Conservation (phyloP, 1,140 invertebrate genomes). For the Nilaparvata lugens region DNA sequence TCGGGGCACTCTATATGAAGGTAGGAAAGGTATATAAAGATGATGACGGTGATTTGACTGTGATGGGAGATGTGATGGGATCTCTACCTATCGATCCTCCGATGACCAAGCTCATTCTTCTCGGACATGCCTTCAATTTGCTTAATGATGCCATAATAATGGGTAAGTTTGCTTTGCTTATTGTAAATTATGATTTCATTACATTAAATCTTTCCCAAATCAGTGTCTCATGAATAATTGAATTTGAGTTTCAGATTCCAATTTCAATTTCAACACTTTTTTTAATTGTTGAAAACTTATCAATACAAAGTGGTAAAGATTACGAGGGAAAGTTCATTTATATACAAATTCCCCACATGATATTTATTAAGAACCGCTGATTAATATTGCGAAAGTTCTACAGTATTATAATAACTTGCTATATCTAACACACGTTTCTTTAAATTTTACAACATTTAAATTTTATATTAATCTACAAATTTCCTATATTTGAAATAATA, state of each 20-base stretch:
- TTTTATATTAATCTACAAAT: too few species aligned
- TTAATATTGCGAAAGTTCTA: too few species aligned
- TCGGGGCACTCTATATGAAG: slow-evolving; percentile 56
- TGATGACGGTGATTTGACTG: slow-evolving; percentile 83
- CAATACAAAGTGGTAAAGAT: too few species aligned
- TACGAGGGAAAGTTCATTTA: too few species aligned
- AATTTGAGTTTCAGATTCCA: background rate
- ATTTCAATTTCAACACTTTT: background rate
- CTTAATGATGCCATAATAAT: slow-evolving; percentile 81
- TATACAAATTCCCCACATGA: too few species aligned
- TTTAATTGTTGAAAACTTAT: too few species aligned
- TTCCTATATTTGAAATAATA: too few species aligned
- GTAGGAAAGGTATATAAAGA: slow-evolving; percentile 40
- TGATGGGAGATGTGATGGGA: slow-evolving; percentile 75
- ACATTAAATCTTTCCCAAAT: background rate
- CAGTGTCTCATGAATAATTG: background rate
- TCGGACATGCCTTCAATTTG: slow-evolving; percentile 80
- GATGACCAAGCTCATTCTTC: slow-evolving; percentile 72
- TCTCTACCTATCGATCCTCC: slow-evolving; percentile 72
- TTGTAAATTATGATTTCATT: too few species aligned
- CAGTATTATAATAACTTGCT: too few species aligned
- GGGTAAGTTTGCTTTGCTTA: slow-evolving; percentile 42
- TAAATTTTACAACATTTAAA: too few species aligned
- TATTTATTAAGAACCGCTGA: too few species aligned
- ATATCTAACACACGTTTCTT: too few species aligned